Conservation (phyloP, 2,797 vertebrate genomes). For the Tenualosa thibaudeaui region DNA sequence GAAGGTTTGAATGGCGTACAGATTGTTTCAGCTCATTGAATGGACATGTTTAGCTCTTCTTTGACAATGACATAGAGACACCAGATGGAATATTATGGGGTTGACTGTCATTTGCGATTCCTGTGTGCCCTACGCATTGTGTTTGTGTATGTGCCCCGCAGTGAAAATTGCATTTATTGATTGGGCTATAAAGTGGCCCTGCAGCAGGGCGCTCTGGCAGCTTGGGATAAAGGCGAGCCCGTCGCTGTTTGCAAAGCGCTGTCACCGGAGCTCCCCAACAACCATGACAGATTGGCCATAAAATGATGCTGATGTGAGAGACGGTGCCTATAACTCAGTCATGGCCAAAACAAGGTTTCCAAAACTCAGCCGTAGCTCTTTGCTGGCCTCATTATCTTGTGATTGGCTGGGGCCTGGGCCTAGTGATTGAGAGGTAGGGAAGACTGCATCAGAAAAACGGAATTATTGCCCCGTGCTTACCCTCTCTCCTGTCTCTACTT, state of each 20-base stretch:
- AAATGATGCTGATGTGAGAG: constrained; percentile 27
- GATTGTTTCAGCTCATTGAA: no score
- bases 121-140: background rate
- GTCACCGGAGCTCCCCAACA: constrained; percentile 13
- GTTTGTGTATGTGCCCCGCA: background rate
- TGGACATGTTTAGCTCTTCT: no score
- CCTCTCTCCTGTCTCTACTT: constrained; percentile 37
- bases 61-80: background rate
- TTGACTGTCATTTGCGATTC: background rate
- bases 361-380: background rate
- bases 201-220: constrained; percentile 11
- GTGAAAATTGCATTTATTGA: constrained; percentile 41
- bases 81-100: background rate
- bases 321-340: constrained; percentile 8
- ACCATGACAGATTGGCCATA: constrained; percentile 25
- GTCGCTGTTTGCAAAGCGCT: constrained; percentile 16
- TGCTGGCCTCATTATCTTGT: background rate
- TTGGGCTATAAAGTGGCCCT: constrained; percentile 10
- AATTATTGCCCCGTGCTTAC: no score
- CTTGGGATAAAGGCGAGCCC: constrained; percentile 1
- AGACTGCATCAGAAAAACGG: background rate
- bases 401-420: background rate
- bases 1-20: background rate
- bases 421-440: background rate
- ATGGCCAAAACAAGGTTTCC: background rate